Evolutionary conservation across 2,113 vertebrate genomes (phyloP).

Genomic region (Lepus timidus): DNA sequence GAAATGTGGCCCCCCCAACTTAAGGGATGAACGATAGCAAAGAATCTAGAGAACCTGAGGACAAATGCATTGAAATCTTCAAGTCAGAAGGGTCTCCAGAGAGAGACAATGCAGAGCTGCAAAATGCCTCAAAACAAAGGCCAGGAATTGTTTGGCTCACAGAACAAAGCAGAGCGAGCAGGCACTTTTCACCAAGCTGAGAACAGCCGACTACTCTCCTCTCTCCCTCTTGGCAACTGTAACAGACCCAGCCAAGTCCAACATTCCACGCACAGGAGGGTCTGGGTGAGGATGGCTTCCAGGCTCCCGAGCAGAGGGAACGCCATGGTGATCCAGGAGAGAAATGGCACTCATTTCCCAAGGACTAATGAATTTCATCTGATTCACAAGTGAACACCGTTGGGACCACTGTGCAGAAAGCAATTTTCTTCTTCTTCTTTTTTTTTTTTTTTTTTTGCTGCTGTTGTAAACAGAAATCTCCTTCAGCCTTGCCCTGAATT

Average conservation of each 20-base stretch:
- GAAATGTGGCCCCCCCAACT: background rate
- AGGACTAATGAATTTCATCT: background rate
- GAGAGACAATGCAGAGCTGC: background rate
- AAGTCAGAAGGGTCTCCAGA: background rate
- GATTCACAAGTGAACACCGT: constrained; percentile 38
- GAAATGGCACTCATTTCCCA: background rate
- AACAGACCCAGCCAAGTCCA: background rate
- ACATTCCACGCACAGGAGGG: background rate
- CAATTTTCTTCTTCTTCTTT: background rate
- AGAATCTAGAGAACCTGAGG: background rate
- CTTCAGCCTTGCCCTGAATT: constrained; percentile 57
- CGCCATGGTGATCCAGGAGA: constrained; percentile 41
- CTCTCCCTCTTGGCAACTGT: background rate
- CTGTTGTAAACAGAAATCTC: constrained; percentile 78
- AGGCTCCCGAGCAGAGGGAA: constrained; percentile 61
- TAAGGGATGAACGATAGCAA: background rate
- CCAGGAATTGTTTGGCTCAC: background rate
- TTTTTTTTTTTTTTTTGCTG: background rate
- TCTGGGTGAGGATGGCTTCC: constrained; percentile 21
- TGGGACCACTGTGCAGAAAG: constrained; percentile 54
- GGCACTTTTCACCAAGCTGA: background rate
- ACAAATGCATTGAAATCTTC: background rate
- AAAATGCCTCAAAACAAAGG: constrained; percentile 20
- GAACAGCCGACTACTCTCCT: background rate
- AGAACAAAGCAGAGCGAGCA: constrained; percentile 7